Percentiles rank a stretch among this genome's conserved stretches.
phyloP scores from a whole-genome alignment of 1,140 invertebrate genomes.

The Linepithema humile region DNA sequence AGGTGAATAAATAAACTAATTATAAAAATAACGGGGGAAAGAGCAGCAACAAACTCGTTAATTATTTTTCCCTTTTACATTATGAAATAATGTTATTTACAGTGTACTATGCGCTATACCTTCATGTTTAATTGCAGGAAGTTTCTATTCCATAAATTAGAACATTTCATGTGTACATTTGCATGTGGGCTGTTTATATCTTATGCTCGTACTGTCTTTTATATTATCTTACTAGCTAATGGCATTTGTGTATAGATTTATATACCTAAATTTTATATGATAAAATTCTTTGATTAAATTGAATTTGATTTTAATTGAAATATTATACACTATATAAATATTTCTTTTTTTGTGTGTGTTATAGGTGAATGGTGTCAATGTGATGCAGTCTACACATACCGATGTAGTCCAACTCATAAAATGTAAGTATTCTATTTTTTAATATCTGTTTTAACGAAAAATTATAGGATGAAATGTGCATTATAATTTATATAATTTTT shows the following conservation, averaged over 20 bases:
- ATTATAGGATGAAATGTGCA: neutral
- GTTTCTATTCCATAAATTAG: neutral
- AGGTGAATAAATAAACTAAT: conserved; percentile 85
- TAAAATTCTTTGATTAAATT: neutral
- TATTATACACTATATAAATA: neutral
- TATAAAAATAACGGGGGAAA: neutral
- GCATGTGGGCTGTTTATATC: neutral
- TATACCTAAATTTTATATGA: neutral
- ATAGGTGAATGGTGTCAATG: conserved; percentile 96
- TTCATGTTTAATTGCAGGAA: neutral
- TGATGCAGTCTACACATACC: conserved; percentile 95
- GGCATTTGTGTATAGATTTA: neutral
- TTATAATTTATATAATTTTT: neutral
- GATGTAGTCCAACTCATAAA: conserved; percentile 97
- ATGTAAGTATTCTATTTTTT: conserved; percentile 87
- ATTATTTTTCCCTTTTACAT: neutral
- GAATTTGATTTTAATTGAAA: neutral
- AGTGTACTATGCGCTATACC: neutral
- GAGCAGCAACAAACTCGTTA: neutral
- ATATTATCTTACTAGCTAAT: neutral
- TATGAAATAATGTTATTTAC: neutral
- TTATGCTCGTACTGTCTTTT: neutral
- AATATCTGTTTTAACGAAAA: conserved; percentile 10
- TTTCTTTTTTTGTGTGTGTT: conserved; percentile 10
- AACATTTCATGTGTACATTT: neutral